These are phyloP conservation scores for Eucidaris tribuloides DNA, from an alignment of 35 echinoderm and acorn worm species.

Conservation along the genomic window DNA sequence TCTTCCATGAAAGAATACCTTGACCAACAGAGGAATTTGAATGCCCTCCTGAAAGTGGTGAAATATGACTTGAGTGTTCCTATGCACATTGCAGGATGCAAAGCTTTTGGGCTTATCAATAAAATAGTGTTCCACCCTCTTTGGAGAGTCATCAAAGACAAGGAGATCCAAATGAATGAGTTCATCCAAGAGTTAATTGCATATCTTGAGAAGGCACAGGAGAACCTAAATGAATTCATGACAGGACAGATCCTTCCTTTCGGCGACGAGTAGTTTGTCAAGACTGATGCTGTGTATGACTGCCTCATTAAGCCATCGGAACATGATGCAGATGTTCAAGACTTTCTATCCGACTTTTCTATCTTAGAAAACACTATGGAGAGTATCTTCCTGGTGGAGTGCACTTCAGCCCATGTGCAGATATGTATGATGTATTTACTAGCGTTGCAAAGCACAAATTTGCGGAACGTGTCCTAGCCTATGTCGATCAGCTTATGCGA, in stretches of 20 bases:
- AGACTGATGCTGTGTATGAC: neutral
- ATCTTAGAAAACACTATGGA: neutral
- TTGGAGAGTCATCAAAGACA: neutral
- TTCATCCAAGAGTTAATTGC: neutral
- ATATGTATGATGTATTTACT: neutral
- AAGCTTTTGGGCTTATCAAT: neutral
- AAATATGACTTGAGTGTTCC: neutral
- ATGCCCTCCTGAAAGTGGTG: neutral
- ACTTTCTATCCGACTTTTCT: neutral
- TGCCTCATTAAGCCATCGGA: neutral
- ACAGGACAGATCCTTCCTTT: neutral
- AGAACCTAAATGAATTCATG: neutral
- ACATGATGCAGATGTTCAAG: neutral
- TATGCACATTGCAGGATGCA: neutral
- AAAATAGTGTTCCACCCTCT: neutral
- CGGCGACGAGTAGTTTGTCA: neutral
- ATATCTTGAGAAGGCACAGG: neutral
- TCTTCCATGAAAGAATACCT: slow-evolving; percentile 5
- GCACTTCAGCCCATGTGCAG: neutral
- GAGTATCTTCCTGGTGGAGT: slow-evolving; percentile 10
- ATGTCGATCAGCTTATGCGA: neutral
- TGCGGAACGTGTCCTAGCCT: neutral
- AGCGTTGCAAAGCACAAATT: slow-evolving; percentile 18
- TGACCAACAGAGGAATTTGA: neutral
- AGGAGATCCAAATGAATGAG: neutral